Base-by-base conservation (phyloP, 2,113 vertebrate species). In the Perca fluviatilis region DNA sequence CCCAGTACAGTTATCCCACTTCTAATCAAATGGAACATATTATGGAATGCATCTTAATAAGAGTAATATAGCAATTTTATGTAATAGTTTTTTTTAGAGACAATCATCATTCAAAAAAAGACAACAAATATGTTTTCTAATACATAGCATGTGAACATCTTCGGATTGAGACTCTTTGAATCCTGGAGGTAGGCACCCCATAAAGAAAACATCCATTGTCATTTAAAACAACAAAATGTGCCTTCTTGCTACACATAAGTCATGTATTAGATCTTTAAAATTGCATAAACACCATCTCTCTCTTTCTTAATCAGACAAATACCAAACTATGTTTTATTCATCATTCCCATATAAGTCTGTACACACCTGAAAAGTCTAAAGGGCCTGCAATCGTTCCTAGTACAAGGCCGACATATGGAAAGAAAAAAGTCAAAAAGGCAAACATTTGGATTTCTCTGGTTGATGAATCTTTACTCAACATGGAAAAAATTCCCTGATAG, bases 281-380 rank as follows among this genome's bases (percentile, higher is more conserved):
- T 95, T 95, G 94, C 94, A 95, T 95, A 94, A 92, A 94, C 89
- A 84, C 84, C 84, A 84, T 77, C 82, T 88, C 82, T 67, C 82
- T 77, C 72, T 88, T 10, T 43, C 40, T 43, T 56, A n/a, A 72
- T 83, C 57, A 50, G 77, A 80, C 86, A 84, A 84, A 90, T 66
- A 75, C 63, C 81, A 73, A 74, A 85, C 43, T 57, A 12, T 36
- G 9, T 73, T 80, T 88, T 82, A 47, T 63, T 79, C 53, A 12
- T 77, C 71, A 18, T 60, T 74, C 47, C 71, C 62, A 46, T 73
- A 66, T 19, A 87, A 70, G 40, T 90, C 88, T 92, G 89, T 91
- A 90, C 89, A 93, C 87, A 93, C 92, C 89, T 93, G 92, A 94
- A 92, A 89, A 90, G 74, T 89, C 79, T 88, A 79, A 89, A 85